Percentiles rank a stretch among this genome's conserved stretches.
These are phyloP conservation scores for Melanargia galathea DNA, from an alignment of 2,888 invertebrate species.

Conservation along the genomic window DNA sequence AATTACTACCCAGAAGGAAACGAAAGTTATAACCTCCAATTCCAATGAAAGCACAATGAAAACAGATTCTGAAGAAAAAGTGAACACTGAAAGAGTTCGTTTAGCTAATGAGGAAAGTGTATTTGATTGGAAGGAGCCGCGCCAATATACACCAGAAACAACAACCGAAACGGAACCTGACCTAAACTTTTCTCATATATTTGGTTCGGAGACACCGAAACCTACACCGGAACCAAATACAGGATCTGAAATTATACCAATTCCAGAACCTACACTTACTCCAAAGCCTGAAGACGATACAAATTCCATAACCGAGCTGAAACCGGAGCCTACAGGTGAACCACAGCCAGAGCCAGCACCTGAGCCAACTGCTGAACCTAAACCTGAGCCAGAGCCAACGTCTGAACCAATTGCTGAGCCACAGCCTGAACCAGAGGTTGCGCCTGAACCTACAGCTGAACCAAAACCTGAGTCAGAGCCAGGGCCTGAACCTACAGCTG, in stretches of 20 bases:
- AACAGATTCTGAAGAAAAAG: conserved; percentile 52
- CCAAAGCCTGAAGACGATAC: conserved; percentile 44
- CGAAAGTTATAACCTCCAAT: conserved; percentile 44
- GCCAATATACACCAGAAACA: conserved; percentile 47
- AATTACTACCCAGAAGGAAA: conserved; percentile 41
- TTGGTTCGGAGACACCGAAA: conserved; percentile 38
- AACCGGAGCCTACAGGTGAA: conserved; percentile 41
- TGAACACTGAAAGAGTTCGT: conserved; percentile 48
- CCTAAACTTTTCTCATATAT: conserved; percentile 42
- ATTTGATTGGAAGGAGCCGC: conserved; percentile 65
- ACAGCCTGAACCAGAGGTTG: conserved; percentile 38
- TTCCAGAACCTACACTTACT: conserved; percentile 39
- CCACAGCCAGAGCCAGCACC: conserved; percentile 52
- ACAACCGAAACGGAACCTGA: conserved; percentile 42
- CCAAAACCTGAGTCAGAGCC: conserved; percentile 48
- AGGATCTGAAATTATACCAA: conserved; percentile 47
- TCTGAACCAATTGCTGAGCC: conserved; percentile 44
- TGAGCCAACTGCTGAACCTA: conserved; percentile 49
- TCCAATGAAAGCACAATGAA: conserved; percentile 52
- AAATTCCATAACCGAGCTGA: conserved; percentile 39
- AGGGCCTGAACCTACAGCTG: conserved; percentile 47
- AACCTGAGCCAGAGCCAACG: conserved; percentile 37
- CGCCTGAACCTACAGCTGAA: conserved; percentile 49
- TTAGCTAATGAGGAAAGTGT: conserved; percentile 45
- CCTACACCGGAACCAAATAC: conserved; percentile 40